Evolutionary conservation across 2,797 vertebrate species (phyloP), one percentile per base, ranked within the genome.

Genomic region (Rhabdomys pumilio): DNA sequence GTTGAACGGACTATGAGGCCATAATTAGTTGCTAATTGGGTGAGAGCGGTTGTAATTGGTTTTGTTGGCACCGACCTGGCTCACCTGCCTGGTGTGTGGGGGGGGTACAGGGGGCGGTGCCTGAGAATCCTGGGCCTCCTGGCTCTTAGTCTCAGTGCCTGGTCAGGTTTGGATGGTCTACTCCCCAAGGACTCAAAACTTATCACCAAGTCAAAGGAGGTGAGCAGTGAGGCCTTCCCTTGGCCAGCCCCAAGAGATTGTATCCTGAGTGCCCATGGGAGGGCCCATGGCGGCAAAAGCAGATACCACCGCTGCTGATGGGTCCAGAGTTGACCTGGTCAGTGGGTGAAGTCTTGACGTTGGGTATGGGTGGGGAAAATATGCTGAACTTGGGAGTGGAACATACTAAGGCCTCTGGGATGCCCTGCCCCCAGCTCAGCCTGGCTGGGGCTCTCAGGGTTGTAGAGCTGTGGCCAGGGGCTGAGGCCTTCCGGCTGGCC

Each of bases 1-100:
- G 98, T 98, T 98, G 98, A 98, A 98, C 98, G 98, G 97, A 97
- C 98, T 98, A 98, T 91, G 98, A 98, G 98, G 98, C 98, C 98
- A 96, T 98, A 98, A 99, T 99, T 98, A 98, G 98, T 98, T 98
- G 98, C 98, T 99, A 99, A 99, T 99, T 98, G 98, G 98, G 98
- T 99, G 97, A 98, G 98, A 98, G 98, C 63, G 85, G 92, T 96
- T 98, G 98, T 98, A 98, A 98, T 98, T 98, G 98, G 98, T 98
- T 98, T 98, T 88, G 96, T 96, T 97, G 97, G 98, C 98, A 77
- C 83, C 14, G n/a, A 96, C 96, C 97, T 97, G 96, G 94, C 96
- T 98, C 97, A 97, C 97, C 97, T 97, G 96, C 93, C 76, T 87
- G 19, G 19, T 55, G 65, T 38, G 38, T 38, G 38, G 44, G 44